phyloP scores from a whole-genome alignment of 2,113 vertebrate species.

The Saccopteryx bilineata region DNA sequence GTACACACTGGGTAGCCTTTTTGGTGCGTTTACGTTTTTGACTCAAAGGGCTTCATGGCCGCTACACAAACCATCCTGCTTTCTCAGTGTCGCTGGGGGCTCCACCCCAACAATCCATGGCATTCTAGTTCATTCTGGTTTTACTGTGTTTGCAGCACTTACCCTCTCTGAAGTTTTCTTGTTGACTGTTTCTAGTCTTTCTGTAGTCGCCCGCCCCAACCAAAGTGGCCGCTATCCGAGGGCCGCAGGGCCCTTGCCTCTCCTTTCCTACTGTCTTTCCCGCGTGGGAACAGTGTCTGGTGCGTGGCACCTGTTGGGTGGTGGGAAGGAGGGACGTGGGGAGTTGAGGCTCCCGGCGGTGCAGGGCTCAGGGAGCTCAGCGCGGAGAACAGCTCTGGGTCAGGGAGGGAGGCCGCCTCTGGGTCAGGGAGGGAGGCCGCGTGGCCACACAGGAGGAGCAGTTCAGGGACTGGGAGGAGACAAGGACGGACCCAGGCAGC shows the following conservation, averaged over 20 bases:
- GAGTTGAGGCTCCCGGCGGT: neutral
- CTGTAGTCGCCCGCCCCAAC: neutral
- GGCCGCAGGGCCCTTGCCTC: neutral
- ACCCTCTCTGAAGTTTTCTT: neutral
- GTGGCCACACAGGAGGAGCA: neutral
- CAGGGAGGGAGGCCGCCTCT: too few relatives aligned
- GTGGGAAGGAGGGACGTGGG: neutral
- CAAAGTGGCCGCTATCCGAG: neutral
- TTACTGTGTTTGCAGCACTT: neutral
- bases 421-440: neutral
- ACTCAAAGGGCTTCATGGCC: neutral
- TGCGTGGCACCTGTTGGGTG: neutral
- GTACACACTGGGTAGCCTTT: neutral
- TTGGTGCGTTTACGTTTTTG: neutral
- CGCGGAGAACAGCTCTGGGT: too few relatives aligned
- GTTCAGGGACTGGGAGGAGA: neutral
- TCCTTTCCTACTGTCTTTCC: neutral
- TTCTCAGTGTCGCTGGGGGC: neutral
- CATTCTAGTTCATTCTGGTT: neutral
- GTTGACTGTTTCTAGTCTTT: conserved; percentile 1
- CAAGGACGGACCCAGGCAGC: neutral
- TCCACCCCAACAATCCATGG: neutral
- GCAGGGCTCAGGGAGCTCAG: neutral
- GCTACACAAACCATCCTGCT: neutral
- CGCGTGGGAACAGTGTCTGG: neutral